These are phyloP conservation scores for Ladona fulva DNA, from an alignment of 1,140 invertebrate genomes.

Conservation along the genomic window DNA sequence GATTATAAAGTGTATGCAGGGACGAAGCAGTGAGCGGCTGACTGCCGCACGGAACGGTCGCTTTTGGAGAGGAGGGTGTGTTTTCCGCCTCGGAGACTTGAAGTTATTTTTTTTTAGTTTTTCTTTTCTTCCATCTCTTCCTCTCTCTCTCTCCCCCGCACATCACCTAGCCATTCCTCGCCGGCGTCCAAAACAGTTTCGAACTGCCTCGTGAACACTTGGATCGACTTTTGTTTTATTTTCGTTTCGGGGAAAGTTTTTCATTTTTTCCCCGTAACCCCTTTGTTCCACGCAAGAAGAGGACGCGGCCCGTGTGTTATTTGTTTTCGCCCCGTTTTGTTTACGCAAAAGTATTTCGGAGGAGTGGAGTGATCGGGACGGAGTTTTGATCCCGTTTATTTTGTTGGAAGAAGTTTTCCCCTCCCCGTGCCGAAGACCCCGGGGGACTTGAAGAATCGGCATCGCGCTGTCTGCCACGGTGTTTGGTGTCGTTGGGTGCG, in stretches of 20 bases:
- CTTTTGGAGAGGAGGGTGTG: neutral
- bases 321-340: neutral
- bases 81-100: neutral
- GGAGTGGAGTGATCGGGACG: too few relatives aligned
- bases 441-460: neutral
- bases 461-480: neutral
- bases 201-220: neutral
- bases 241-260: neutral
- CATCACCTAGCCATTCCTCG: neutral
- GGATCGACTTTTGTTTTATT: neutral
- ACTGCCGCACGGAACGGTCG: conserved; percentile 15
- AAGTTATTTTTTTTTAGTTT: conserved; percentile 1
- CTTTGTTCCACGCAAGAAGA: too few relatives aligned
- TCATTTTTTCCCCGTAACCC: neutral
- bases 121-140: neutral
- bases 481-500: neutral
- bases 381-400: neutral
- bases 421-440: neutral
- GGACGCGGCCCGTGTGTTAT: neutral
- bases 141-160: neutral
- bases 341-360: neutral
- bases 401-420: neutral
- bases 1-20: conserved; percentile 25
- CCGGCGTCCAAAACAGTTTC: neutral
- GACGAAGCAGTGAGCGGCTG: conserved; percentile 19